Base-by-base conservation (phyloP, 2,888 invertebrate species). In the Microchrysa polita region DNA sequence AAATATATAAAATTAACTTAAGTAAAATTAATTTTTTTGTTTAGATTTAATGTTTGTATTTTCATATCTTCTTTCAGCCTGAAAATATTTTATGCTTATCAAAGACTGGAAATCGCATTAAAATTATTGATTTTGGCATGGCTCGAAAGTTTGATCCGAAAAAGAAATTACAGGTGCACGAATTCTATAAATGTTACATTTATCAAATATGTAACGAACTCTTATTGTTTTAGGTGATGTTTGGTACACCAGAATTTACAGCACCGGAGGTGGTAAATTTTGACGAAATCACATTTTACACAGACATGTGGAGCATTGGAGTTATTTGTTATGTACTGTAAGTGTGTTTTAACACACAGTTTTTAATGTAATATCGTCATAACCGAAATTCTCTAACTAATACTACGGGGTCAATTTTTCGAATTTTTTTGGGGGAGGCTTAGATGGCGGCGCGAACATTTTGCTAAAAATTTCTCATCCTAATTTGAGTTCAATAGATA, bases 271-370 rank as follows among this genome's bases (percentile, higher is more conserved):
- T 97, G 16, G 95, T 97, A 57, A 96, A 96, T 86, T 98, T 96
- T 83, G 97, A 97, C 81, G 92, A 93, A 80, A 95, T 97, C 78
- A 92, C 93, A 73, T 95, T 92, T 80, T 92, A 92, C 2, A 96
- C 97, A 0, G 98, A 98, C 81, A 96, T 97, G 96, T 97, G 97
- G 97, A 95, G 94, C 44, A 91, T 97, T 18, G 97, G 97, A 22
- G 96, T 97, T 75, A 96, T 97, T 79, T 94, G 94, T 82, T 97
- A 97, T 83, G 95, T 97, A 72, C 86, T 97, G 96, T 97, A 87
- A 94, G 95, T 91, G n/a, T n/a, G n/a, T n/a, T n/a, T n/a, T n/a
- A n/a, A n/a, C n/a, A n/a, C n/a, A n/a, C n/a, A n/a, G n/a, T n/a
- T n/a, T n/a, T n/a, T n/a, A n/a, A n/a, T n/a, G n/a, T n/a, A n/a